These are phyloP conservation scores for Vanessa cardui DNA, from an alignment of 2,888 invertebrate species.

Conservation along the genomic window DNA sequence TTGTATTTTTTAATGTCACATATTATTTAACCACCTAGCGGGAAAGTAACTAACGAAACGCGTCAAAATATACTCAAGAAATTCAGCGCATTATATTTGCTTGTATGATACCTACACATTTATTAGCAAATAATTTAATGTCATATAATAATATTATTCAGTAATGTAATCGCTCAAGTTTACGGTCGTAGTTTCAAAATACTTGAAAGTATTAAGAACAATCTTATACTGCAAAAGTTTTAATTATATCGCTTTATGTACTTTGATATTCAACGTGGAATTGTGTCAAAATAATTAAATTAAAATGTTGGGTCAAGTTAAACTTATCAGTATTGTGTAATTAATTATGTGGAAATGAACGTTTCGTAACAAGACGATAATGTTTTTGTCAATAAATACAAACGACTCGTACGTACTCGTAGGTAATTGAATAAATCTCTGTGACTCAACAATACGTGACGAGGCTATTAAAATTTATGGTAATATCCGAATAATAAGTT, in stretches of 20 bases:
- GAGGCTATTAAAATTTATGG: no score
- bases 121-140: no score
- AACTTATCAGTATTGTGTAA: conserved; percentile 26
- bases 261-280: conserved; percentile 17
- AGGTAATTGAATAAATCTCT: not conserved
- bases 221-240: conserved; percentile 14
- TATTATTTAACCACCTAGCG: no score
- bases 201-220: conserved; percentile 2
- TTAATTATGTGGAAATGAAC: conserved; percentile 16
- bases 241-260: conserved; percentile 18
- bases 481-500: no score
- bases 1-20: no score
- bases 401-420: not conserved
- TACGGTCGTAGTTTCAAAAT: not conserved
- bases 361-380: conserved; percentile 17
- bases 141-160: not conserved
- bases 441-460: no score
- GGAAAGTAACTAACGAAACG: no score
- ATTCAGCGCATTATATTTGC: no score
- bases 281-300: conserved; percentile 28
- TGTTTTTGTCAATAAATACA: not conserved
- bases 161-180: not conserved
- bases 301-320: conserved; percentile 26
- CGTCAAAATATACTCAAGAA: no score
- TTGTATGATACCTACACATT: no score